A percentile compares a stretch with the other conserved stretches of the same genome.
Evolutionary conservation across 2,797 vertebrate species (phyloP).

Genomic region (Sebastes umbrosus): DNA sequence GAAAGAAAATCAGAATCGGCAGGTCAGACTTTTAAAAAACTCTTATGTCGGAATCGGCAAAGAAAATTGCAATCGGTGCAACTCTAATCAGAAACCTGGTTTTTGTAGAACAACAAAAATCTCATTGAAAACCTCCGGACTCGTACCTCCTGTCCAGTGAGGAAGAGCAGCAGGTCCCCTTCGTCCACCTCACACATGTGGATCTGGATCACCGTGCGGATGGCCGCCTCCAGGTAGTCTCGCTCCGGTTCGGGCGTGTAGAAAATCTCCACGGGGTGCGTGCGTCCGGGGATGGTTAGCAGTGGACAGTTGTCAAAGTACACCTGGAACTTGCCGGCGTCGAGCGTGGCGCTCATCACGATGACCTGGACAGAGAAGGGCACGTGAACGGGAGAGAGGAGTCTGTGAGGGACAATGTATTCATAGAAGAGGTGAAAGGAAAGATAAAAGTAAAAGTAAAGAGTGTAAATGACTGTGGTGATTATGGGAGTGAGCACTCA

Average conservation of each 20-base stretch:
- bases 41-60: background rate
- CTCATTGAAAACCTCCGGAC: background rate
- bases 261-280: conserved; percentile 97
- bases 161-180: conserved; percentile 92
- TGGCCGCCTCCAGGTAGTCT: conserved; percentile 96
- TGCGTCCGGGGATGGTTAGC: conserved; percentile 94
- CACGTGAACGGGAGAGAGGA: too few species aligned
- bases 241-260: conserved; percentile 96
- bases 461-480: conserved; percentile 3
- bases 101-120: background rate
- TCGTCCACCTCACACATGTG: conserved; percentile 97
- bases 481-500: conserved; percentile 19
- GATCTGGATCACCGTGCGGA: conserved; percentile 95
- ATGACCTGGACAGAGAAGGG: conserved; percentile 85
- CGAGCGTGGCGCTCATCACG: conserved; percentile 96
- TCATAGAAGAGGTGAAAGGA: conserved; percentile 2
- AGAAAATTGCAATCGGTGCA: background rate
- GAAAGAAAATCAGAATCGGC: background rate
- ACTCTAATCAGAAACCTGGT: background rate
- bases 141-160: conserved; percentile 95
- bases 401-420: background rate
- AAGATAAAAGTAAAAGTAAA: conserved; percentile 15
- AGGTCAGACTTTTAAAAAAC: background rate
- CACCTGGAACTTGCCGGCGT: conserved; percentile 97
- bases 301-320: conserved; percentile 97